A percentile compares a stretch with the other conserved stretches of the same genome.
phyloP scores from a whole-genome alignment of 2,797 vertebrate genomes.

The Meda fulgida region DNA sequence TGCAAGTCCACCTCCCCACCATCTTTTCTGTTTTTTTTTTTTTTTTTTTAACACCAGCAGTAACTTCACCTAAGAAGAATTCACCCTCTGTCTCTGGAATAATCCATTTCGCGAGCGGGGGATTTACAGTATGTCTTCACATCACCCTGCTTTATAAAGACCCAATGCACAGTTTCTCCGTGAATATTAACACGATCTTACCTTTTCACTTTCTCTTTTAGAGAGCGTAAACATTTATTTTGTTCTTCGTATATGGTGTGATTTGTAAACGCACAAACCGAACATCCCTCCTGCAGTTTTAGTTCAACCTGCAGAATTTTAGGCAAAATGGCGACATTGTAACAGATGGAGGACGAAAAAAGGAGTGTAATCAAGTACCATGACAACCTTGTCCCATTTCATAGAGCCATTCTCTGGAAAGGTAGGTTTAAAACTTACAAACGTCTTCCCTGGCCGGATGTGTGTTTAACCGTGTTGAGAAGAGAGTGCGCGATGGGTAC shows the following conservation, averaged over 20 bases:
- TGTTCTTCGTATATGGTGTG: not conserved
- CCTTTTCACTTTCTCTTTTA: not conserved
- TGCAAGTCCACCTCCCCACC: constrained; percentile 45
- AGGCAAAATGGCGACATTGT: constrained; percentile 79
- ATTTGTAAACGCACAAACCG: not conserved
- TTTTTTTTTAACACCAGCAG: constrained; percentile 45
- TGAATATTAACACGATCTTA: not conserved
- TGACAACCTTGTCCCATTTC: constrained; percentile 60
- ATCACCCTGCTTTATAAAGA: not conserved
- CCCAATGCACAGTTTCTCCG: not conserved
- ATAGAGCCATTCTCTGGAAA: constrained; percentile 59
- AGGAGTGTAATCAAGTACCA: constrained; percentile 64
- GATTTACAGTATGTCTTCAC: constrained; percentile 1
- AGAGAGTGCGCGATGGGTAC: constrained; percentile 48
- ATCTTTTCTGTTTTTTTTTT: constrained; percentile 55
- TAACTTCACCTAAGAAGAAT: constrained; percentile 66
- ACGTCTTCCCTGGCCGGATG: constrained; percentile 34
- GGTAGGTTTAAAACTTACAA: constrained; percentile 64
- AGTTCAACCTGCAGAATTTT: constrained; percentile 73
- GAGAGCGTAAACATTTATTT: not conserved
- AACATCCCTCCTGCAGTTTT: constrained; percentile 63
- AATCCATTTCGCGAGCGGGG: constrained; percentile 63
- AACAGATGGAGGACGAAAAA: constrained; percentile 64
- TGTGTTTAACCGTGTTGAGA: constrained; percentile 22
- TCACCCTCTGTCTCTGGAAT: constrained; percentile 64